phyloP scores from a whole-genome alignment of 2,888 invertebrate species.

The Petrophora chlorosata region DNA sequence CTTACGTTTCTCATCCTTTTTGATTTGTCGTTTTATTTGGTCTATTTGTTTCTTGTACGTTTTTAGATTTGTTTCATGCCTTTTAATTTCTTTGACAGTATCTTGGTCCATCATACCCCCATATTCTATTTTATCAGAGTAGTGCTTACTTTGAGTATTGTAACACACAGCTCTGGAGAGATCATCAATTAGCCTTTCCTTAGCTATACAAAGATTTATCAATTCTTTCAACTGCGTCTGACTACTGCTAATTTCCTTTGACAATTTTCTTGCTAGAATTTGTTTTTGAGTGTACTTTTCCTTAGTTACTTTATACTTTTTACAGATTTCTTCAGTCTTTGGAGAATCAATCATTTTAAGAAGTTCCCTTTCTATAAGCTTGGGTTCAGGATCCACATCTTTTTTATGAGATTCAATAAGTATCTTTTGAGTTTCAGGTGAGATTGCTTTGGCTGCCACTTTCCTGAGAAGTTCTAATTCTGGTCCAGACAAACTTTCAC shows the following conservation, averaged over 20 bases:
- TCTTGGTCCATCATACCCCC: conserved; percentile 79
- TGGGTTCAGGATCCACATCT: conserved; percentile 81
- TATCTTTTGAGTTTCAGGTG: conserved; percentile 80
- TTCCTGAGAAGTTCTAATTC: conserved; percentile 84
- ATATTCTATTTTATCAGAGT: conserved; percentile 85
- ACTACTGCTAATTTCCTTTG: conserved; percentile 85
- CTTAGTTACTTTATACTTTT: conserved; percentile 80
- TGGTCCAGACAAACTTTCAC: conserved; percentile 84
- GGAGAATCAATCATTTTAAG: conserved; percentile 81
- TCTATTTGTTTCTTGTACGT: conserved; percentile 90
- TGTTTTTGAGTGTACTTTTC: conserved; percentile 80
- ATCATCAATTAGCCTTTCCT: conserved; percentile 89
- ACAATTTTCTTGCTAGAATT: conserved; percentile 73
- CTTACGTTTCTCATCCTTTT: conserved; percentile 89
- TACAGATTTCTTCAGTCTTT: conserved; percentile 76
- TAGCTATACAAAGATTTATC: conserved; percentile 85
- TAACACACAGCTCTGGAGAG: conserved; percentile 74
- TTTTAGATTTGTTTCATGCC: conserved; percentile 88
- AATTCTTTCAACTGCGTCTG: conserved; percentile 89
- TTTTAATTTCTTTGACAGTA: conserved; percentile 86
- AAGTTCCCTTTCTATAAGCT: conserved; percentile 77
- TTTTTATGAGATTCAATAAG: conserved; percentile 83
- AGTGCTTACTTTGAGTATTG: conserved; percentile 61
- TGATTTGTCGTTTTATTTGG: conserved; percentile 88
- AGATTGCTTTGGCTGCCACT: conserved; percentile 83